Base-by-base conservation (phyloP, 2,113 vertebrate species). In the Vanacampus margaritifer region DNA sequence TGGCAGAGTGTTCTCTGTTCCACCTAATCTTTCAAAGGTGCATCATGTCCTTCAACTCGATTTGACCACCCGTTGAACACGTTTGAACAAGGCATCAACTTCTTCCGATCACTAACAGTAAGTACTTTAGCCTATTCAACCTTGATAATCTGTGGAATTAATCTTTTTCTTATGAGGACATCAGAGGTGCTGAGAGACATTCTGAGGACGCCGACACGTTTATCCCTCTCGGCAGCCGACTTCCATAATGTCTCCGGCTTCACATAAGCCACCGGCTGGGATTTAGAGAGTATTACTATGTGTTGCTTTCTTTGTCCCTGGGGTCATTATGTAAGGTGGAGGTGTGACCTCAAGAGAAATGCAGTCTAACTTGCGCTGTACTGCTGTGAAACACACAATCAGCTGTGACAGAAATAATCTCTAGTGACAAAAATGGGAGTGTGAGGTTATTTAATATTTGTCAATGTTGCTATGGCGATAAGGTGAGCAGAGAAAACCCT, bases 161-260 rank as follows among this genome's bases (percentile, higher is more conserved):
- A 89, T 90, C 86, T 87, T 79, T 86, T 88, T 87, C 85, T 90
- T 81, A 89, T 89, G 79, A 90, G 79, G 86, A 89, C 82, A 81
- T 72, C 76, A 78, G 73, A 63, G n/a, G 78, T 8, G 85, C 72
- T 89, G 87, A 90, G 86, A 89, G 91, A 90, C 69, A 61, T 2
- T 24, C 72, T 1, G 73, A 75, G 84, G 80, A 83, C 79, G 76
- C 76, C 21, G 76, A 81, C 76, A 69, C 76, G 74, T 79, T 62
- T 23, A 62, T 60, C 68, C 54, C 45, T 51, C 74, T 79, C 71
- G 23, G 8, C 80, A 23, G 82, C 76, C 72, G 72, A 87, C 84
- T 88, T 89, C 87, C 84, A 84, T 72, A 75, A 80, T 75, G 70
- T 89, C 89, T 91, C 89, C 76, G 84, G 76, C 87, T 91, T 89